Percentiles rank a stretch among this genome's conserved stretches.
phyloP scores from a whole-genome alignment of 2,888 invertebrate genomes.

The Agriopis marginaria region DNA sequence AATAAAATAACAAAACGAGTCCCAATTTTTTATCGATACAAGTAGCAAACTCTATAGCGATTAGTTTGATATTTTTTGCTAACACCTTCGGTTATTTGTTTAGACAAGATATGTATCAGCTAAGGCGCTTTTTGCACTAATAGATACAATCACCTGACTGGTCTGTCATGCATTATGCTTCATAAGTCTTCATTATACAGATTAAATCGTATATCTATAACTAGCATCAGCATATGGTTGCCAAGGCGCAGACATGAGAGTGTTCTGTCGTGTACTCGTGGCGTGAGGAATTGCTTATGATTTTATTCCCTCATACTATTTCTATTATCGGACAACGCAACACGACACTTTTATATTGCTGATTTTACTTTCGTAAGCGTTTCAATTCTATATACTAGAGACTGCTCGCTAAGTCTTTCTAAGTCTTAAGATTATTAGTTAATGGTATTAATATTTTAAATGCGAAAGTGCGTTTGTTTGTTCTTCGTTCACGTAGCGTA shows the following conservation, averaged over 20 bases:
- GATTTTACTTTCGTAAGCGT: too few species aligned
- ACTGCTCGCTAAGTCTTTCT: too few species aligned
- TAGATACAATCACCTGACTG: slow-evolving; percentile 52
- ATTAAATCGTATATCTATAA: slow-evolving; percentile 29
- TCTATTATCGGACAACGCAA: neutral
- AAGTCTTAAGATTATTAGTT: too few species aligned
- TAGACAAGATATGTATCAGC: slow-evolving; percentile 66
- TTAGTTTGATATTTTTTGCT: slow-evolving; percentile 56
- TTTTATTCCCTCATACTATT: neutral
- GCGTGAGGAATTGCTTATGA: neutral
- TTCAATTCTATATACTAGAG: too few species aligned
- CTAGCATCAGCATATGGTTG: slow-evolving; percentile 14
- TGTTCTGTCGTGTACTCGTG: neutral
- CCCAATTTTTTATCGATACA: slow-evolving; percentile 43
- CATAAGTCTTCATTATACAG: slow-evolving; percentile 54
- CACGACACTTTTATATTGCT: too few species aligned
- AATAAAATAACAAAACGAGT: slow-evolving; percentile 37
- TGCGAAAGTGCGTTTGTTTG: too few species aligned
- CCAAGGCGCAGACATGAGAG: slow-evolving; percentile 12
- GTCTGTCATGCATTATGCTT: slow-evolving; percentile 49
- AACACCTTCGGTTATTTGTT: slow-evolving; percentile 62
- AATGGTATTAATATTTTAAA: too few species aligned
- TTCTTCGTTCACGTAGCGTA: too few species aligned
- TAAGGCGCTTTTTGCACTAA: slow-evolving; percentile 53
- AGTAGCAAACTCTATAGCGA: slow-evolving; percentile 52